Evolutionary conservation across 2,797 vertebrate species (phyloP).

Genomic region (Galago senegalensis): DNA sequence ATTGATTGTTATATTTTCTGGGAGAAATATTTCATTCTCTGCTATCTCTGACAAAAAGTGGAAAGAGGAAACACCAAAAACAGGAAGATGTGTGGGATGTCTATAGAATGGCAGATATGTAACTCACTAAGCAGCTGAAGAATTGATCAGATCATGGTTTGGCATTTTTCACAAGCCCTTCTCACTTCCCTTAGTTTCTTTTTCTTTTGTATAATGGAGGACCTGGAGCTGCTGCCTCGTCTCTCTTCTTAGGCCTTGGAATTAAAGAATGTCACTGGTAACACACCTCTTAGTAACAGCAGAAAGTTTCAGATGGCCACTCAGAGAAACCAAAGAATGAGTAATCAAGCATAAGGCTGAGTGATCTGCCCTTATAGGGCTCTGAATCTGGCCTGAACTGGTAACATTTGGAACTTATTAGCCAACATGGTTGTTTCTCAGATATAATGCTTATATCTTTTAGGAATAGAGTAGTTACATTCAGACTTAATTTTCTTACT

Average conservation of each 20-base stretch:
- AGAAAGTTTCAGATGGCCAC: slow-evolving; percentile 79
- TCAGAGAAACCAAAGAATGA: slow-evolving; percentile 65
- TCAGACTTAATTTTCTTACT: not conserved
- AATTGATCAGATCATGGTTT: slow-evolving; percentile 76
- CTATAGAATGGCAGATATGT: slow-evolving; percentile 62
- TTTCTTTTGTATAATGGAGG: slow-evolving; percentile 70
- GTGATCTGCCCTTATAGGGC: not conserved
- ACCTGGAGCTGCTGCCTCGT: slow-evolving; percentile 59
- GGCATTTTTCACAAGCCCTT: slow-evolving; percentile 54
- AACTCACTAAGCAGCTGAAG: slow-evolving; percentile 71
- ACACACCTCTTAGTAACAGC: slow-evolving; percentile 47
- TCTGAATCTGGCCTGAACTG: slow-evolving; percentile 66
- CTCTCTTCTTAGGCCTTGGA: slow-evolving; percentile 64
- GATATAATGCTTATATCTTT: not conserved
- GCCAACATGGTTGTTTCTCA: not conserved
- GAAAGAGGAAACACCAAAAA: slow-evolving; percentile 81
- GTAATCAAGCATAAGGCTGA: slow-evolving; percentile 48
- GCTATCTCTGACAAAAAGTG: slow-evolving; percentile 80
- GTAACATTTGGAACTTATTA: slow-evolving; percentile 49
- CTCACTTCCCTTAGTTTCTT: slow-evolving; percentile 71
- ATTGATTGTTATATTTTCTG: slow-evolving; percentile 68
- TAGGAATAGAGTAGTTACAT: not conserved
- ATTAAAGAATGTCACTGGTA: slow-evolving; percentile 74
- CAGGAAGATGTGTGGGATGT: slow-evolving; percentile 76
- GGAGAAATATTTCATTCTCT: slow-evolving; percentile 81